Evolutionary conservation across 2,113 vertebrate species (phyloP), one percentile per base, ranked within the genome.

Genomic region (Cnemophilus loriae): DNA sequence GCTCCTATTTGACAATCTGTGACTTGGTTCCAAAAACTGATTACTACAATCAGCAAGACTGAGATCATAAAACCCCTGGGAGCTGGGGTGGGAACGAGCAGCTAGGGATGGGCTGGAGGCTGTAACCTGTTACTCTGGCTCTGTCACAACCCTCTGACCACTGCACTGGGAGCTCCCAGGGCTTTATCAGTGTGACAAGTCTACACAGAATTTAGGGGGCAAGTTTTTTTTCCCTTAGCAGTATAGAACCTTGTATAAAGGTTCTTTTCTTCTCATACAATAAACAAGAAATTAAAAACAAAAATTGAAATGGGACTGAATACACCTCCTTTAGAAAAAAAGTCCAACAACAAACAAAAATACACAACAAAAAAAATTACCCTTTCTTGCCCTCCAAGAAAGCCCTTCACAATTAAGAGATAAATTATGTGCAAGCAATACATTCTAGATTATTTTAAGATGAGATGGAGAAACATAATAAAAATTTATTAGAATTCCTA

Each of bases 401-500:
- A 94, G 21, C 12, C 32, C 23, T 92, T 84, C 37, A 83, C 35
- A 67, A 11, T 88, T 70, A 47, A 81, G 15, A 78, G 8, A 33
- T 7, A 93, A 23, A 27, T 74, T 78, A 84, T 37, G 19, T 27
- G 39, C 59, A 96, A 94, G 18, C 67, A 94, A 90, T 84, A 67
- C 35, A 88, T 64, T 81, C 52, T 70, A 85, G 27, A 93, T 84
- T 93, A 57, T 35, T 83, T 91, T 69, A 81, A 96, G 60, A 46
- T 71, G 70, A 84, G 69, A 96, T 47, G 4, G 85, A 93, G 87
- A 87, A 94, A 56, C 44, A 93, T 53, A 90, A 63, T 84, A 90
- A 57, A 77, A 84, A 81, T 79, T 88, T 79, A 83, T 75, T 53
- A 84, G 93, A 96, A 95, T 49, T 68, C 79, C 79, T 81, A 59